Evolutionary conservation across 2,888 invertebrate species (phyloP), one percentile per base, ranked within the genome.

Genomic region (Atethmia centrago): DNA sequence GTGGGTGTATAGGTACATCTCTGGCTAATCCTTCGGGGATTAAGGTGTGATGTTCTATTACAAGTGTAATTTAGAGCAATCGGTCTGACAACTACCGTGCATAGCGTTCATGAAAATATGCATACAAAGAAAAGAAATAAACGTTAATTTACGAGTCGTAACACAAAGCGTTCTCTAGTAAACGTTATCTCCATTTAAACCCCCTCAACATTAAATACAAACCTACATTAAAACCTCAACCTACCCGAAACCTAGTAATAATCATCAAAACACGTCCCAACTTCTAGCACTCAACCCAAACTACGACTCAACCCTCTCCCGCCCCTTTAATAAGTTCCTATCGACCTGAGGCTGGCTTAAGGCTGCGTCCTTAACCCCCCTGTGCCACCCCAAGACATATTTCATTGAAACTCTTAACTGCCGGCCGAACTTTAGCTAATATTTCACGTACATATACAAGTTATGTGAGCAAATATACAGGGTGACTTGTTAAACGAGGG

Each of bases 381-480:
- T 88, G 85, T 82, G 80, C 83, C 87, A 88, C 94, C 93, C 93
- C 88, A 96, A 96, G 96, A 96, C 95, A 96, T 96, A 96, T 96
- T 96, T 96, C 96, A 96, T 96, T 94, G 93, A 90, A 90, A 93
- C 94, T 92, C 94, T 93, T 94, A 94, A 94, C 94, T 92, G 90
- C 93, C 92, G 92, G 84, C 90, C 90, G 88, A 95, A 95, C 95
- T 95, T 95, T 92, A 87, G 86, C 92, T 90, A 92, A 95, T 95
- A 95, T 94, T 94, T 95, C 92, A 95, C 92, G 92, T 93, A 94
- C 93, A 94, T 94, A 94, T 94, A 94, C 93, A 94, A 90, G 90
- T 92, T 90, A 95, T 94, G 93, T 92, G 78, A 45, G 59, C 53
- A 59, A 72, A 72, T 71, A 45, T 73, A 74, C 80, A 70, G 59